Evolutionary conservation across 2,113 vertebrate species (phyloP), one percentile per base, ranked within the genome.

Genomic region (Verasper variegatus): DNA sequence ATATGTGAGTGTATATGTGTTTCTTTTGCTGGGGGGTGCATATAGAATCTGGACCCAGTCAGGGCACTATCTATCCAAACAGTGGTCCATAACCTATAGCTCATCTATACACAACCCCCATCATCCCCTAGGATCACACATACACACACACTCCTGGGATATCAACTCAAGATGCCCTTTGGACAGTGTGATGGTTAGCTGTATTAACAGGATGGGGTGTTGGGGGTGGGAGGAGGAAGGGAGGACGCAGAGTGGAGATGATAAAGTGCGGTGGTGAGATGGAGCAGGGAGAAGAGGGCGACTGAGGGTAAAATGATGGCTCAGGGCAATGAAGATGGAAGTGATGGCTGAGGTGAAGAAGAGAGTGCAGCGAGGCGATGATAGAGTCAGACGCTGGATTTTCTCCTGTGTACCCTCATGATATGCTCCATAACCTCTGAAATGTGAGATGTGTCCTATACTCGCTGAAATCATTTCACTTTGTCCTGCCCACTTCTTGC

Each of bases 41-140:
- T 55, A 79, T 62, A 75, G 20, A 21, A 51, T 51, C 47, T 51
- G 47, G 47, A 51, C 31, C 5, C 47, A 20, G 10, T 56, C 20
- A 21, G 54, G 21, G 21, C 82, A 82, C 75, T 78, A 26, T 78
- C 63, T 78, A 64, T 78, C 84, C 68, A 66, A 64, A 79, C 86
- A 80, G 74, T 51, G 61, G 72, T 86, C 83, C 84, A 79, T 74
- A 89, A 88, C 54, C 52, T 64, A 69, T 62, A 59, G 57, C 71
- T 49, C 27, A 51, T 42, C 62, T 10, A 14, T 40, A 14, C 24
- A 31, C 18, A 42, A 57, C 40, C 47, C 23, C 35, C 62, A 18
- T 54, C 55, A 10, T n/a, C n/a, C 52, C 62, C 35, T 14, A 59
- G 17, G 40, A 18, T 24, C 40, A 69, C 40, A 84, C 54, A 47